phyloP scores from a whole-genome alignment of 2,113 vertebrate species.

The Sinocyclocheilus maitianheensis region DNA sequence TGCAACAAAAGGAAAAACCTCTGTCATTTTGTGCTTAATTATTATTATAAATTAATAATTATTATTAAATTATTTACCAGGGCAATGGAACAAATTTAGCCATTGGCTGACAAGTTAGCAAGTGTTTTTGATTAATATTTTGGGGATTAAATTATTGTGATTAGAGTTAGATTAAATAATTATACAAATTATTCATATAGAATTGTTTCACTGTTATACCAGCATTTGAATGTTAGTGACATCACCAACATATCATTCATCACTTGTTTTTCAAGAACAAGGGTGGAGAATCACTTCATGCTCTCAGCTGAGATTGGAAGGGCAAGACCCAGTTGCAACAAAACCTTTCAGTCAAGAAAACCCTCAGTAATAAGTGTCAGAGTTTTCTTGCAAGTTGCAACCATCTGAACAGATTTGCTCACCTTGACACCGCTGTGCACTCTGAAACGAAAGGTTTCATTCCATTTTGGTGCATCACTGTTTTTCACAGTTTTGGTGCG shows the following conservation, averaged over 20 bases:
- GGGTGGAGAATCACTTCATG: neutral
- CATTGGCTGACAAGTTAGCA: neutral
- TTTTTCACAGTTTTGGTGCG: slow-evolving; percentile 79
- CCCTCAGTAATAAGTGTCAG: neutral
- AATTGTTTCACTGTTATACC: neutral
- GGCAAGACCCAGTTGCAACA: neutral
- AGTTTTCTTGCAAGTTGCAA: neutral
- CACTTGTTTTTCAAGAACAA: neutral
- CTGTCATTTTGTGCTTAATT: too few relatives aligned
- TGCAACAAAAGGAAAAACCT: too few relatives aligned
- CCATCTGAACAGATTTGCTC: neutral
- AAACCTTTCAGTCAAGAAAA: neutral
- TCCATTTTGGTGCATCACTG: slow-evolving; percentile 79
- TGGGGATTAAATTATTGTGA: neutral
- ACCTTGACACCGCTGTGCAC: slow-evolving; percentile 82
- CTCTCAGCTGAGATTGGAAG: neutral
- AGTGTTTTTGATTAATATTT: too few relatives aligned
- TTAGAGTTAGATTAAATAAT: neutral
- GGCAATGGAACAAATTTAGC: neutral
- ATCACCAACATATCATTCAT: neutral
- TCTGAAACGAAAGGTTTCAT: slow-evolving; percentile 83
- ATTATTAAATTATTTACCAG: neutral
- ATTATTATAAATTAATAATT: neutral
- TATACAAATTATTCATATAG: neutral
- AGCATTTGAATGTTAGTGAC: neutral